These are phyloP conservation scores for Ispidina lecontei DNA, from an alignment of 2,797 vertebrate genomes.

Conservation along the genomic window DNA sequence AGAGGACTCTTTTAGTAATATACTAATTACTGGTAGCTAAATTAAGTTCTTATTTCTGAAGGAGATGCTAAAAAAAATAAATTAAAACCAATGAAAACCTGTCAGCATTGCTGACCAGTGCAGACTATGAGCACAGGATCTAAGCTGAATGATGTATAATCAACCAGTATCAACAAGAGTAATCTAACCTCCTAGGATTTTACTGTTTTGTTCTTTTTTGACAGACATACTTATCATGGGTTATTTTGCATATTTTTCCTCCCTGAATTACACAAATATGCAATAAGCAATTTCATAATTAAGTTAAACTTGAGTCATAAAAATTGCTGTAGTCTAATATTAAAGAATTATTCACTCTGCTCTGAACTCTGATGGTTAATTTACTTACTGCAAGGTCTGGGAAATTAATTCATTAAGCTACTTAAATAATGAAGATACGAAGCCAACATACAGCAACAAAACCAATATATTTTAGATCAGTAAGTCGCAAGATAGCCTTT, in stretches of 20 bases:
- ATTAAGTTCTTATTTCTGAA: not conserved
- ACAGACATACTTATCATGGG: not conserved
- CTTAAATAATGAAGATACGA: slow-evolving; percentile 19
- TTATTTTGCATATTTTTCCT: not conserved
- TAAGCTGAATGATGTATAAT: not conserved
- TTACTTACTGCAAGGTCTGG: slow-evolving; percentile 37
- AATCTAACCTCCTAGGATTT: not conserved
- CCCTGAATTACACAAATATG: slow-evolving; percentile 2
- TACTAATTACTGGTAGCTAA: not conserved
- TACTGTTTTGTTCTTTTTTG: not conserved
- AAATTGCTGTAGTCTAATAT: slow-evolving; percentile 17
- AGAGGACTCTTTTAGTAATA: not conserved
- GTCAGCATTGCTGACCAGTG: not conserved
- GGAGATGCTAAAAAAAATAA: not conserved
- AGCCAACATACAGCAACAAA: not conserved
- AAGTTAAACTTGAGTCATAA: slow-evolving; percentile 24
- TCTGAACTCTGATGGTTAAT: slow-evolving; percentile 36
- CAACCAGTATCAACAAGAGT: not conserved
- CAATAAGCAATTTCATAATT: slow-evolving; percentile 30
- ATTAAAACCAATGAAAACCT: not conserved
- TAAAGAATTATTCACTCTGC: slow-evolving; percentile 23
- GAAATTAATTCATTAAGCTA: slow-evolving; percentile 52
- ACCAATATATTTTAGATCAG: not conserved
- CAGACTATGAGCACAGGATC: not conserved
- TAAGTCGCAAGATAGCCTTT: not conserved